Percentiles rank a stretch among this genome's conserved stretches.
Conservation (phyloP, 2,797 vertebrate genomes). For the Hylomyscus alleni region DNA sequence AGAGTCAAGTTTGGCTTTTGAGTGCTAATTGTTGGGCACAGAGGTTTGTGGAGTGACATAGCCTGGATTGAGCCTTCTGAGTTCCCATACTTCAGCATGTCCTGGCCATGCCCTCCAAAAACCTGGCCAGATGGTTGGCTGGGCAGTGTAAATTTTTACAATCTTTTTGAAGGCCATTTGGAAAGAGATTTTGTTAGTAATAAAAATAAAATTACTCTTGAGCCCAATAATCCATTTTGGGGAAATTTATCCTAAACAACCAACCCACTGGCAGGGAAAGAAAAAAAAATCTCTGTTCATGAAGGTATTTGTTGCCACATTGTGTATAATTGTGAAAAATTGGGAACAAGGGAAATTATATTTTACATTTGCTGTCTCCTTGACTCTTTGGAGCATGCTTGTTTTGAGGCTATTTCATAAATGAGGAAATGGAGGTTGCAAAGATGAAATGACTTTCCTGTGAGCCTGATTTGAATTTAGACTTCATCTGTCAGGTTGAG, state of each 20-base stretch:
- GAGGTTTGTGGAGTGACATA: neutral
- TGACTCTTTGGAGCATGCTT: constrained; percentile 11
- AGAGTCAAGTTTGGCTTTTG: neutral
- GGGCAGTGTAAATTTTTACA: constrained; percentile 57
- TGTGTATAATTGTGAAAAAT: constrained; percentile 28
- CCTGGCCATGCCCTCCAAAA: constrained; percentile 45
- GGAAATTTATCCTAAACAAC: constrained; percentile 49
- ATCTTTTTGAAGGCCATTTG: constrained; percentile 68
- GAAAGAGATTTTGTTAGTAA: constrained; percentile 66
- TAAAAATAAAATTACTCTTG: constrained; percentile 65
- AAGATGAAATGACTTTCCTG: neutral
- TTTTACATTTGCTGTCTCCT: constrained; percentile 24
- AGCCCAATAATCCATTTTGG: constrained; percentile 59
- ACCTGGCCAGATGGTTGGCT: constrained; percentile 50
- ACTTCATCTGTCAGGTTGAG: neutral
- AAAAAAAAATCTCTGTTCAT: neutral
- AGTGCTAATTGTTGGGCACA: neutral
- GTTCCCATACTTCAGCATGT: neutral
- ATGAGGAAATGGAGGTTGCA: constrained; percentile 23
- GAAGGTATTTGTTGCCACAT: constrained; percentile 42
- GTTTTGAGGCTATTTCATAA: constrained; percentile 44
- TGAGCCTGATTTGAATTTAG: neutral
- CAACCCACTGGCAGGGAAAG: constrained; percentile 20
- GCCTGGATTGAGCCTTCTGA: neutral
- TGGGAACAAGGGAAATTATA: constrained; percentile 23